Conservation (phyloP, 2,888 invertebrate species). For the Formica aserva region DNA sequence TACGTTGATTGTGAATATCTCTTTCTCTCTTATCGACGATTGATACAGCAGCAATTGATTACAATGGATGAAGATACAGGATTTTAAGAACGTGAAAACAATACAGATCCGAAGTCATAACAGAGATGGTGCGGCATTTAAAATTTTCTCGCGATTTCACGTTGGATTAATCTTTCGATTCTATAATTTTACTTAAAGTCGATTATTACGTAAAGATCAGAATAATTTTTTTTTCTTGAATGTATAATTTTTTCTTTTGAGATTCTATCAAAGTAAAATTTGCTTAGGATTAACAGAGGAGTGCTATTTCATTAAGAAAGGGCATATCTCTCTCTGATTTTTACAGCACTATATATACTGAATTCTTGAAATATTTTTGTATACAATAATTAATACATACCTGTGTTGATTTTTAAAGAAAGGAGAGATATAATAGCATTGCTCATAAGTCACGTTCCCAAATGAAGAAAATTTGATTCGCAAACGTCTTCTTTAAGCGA, state of each 20-base stretch:
- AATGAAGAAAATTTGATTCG: constrained; percentile 25
- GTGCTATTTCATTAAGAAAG: neutral
- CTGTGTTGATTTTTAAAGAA: neutral
- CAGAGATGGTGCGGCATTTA: constrained; percentile 23
- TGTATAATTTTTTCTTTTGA: neutral
- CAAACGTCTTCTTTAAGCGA: neutral
- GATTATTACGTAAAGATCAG: neutral
- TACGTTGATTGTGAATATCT: neutral
- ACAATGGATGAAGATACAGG: neutral
- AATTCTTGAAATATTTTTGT: neutral
- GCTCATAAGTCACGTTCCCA: neutral
- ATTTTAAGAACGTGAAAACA: neutral
- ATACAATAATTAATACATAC: neutral
- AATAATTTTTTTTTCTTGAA: neutral
- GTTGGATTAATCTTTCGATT: neutral
- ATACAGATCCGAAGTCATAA: neutral
- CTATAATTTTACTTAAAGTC: neutral
- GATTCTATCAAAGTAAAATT: neutral
- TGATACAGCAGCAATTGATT: neutral
- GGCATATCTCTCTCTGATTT: neutral
- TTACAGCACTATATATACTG: neutral
- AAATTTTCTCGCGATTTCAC: neutral
- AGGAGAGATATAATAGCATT: neutral
- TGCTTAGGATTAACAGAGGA: neutral
- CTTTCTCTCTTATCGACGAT: constrained; percentile 6